Evolutionary conservation across 2,113 vertebrate genomes (phyloP).

Genomic region (Rhea pennata): DNA sequence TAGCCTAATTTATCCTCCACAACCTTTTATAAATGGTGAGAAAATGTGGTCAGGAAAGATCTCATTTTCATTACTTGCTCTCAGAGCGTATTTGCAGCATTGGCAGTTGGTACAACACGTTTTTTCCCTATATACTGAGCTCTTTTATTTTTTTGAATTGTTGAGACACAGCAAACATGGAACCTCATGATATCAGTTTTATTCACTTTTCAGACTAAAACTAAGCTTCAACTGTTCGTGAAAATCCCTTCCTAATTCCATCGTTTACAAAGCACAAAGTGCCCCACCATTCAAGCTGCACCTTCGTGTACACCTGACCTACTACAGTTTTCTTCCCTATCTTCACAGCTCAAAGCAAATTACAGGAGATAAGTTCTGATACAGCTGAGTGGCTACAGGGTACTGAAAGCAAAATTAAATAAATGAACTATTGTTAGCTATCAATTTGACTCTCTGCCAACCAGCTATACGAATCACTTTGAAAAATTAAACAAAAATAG

Average conservation of each 20-base stretch:
- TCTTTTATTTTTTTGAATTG: neutral
- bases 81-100: neutral
- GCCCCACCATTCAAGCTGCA: neutral
- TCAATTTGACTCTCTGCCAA: constrained; percentile 56
- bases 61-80: neutral
- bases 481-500: constrained; percentile 63
- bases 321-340: constrained; percentile 41
- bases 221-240: neutral
- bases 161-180: neutral
- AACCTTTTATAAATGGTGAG: neutral
- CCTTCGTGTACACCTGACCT: constrained; percentile 42
- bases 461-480: constrained; percentile 56
- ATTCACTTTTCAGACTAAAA: constrained; percentile 19
- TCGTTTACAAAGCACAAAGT: constrained; percentile 7
- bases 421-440: constrained; percentile 66
- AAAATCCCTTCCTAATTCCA: constrained; percentile 3
- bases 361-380: constrained; percentile 60
- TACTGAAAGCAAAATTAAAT: constrained; percentile 51
- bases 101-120: neutral
- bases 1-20: neutral
- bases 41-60: neutral
- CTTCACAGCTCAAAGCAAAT: constrained; percentile 57
- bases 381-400: constrained; percentile 31
- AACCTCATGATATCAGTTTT: neutral
- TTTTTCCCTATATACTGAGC: neutral